Evolutionary conservation across 2,888 invertebrate genomes (phyloP), one percentile per base, ranked within the genome.

Genomic region (Pachydiplax longipennis): DNA sequence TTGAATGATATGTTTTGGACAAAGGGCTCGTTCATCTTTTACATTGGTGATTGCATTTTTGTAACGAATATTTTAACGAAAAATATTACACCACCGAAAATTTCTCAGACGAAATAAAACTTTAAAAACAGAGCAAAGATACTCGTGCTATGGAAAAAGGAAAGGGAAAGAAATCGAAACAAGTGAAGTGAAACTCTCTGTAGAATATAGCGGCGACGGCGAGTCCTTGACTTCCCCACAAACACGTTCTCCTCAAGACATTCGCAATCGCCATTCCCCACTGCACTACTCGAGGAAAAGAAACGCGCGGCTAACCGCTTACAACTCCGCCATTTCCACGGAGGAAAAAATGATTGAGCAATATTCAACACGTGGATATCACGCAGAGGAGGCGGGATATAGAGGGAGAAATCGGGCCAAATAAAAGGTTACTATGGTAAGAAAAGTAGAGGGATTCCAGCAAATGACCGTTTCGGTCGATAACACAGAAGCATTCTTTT

Each of bases 311-410:
- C 73, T 22, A 31, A 73, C 31, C 73, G 73, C 73, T 73, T 0
- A 31, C 73, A 13, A 10, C 65, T 65, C 65, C 13, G 61, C 73
- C 73, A 73, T 73, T 73, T 73, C 31, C 25, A 10, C 61, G n/a
- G 73, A 15, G 73, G 73, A 73, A n/a, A 73, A 73, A 73, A 73
- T 12, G 22, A 73, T 31, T 22, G 25, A 73, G 25, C 73, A 31
- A 73, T 73, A 73, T 73, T 73, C 73, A 73, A 73, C 73, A 73
- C 73, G 73, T 73, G 73, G 73, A 73, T 73, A 73, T 73, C 73
- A 25, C 31, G 31, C 25, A 31, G 25, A 2, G n/a, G 73, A 73
- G 73, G 25, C 73, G 25, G 73, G 25, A 73, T 25, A 31, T n/a
- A 25, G 73, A 73, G 6, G 73, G 73, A n/a, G 61, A 61, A n/a